A percentile compares a stretch with the other conserved stretches of the same genome.
Conservation (phyloP, 2,888 invertebrate species). For the Ptychoptera albimana region DNA sequence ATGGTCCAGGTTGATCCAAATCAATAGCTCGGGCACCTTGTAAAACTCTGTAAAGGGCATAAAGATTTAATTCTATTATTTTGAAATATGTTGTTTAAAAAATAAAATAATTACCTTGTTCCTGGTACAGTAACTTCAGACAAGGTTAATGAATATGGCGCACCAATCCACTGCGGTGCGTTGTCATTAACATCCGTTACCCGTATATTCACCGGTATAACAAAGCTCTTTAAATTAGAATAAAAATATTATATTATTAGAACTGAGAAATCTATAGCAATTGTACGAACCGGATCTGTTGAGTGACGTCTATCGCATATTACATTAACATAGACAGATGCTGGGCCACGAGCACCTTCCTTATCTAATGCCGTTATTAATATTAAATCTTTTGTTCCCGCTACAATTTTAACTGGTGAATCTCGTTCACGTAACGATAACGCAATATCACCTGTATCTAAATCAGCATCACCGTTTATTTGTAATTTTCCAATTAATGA, state of each 20-base stretch:
- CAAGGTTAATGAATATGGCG: slow-evolving; percentile 65
- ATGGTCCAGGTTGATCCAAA: slow-evolving; percentile 76
- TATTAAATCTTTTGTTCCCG: slow-evolving; percentile 66
- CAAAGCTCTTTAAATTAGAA: slow-evolving; percentile 21
- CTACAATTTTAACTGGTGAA: slow-evolving; percentile 60
- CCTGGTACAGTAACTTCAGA: slow-evolving; percentile 64
- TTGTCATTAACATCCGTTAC: slow-evolving; percentile 88
- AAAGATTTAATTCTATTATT: background rate
- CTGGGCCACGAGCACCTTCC: slow-evolving; percentile 66
- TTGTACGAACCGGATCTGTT: slow-evolving; percentile 49
- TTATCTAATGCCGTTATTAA: slow-evolving; percentile 66
- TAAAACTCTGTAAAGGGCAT: slow-evolving; percentile 37
- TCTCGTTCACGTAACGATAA: slow-evolving; percentile 63
- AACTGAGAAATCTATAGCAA: background rate
- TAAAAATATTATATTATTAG: background rate
- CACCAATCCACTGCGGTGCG: slow-evolving; percentile 65
- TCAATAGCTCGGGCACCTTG: slow-evolving; percentile 65
- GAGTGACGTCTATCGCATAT: slow-evolving; percentile 68
- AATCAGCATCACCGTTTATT: slow-evolving; percentile 65
- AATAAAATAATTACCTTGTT: slow-evolving; percentile 21
- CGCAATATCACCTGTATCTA: slow-evolving; percentile 55
- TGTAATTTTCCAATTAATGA: slow-evolving; percentile 61
- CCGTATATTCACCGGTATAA: slow-evolving; percentile 34
- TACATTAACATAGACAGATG: slow-evolving; percentile 72
- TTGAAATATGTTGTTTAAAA: background rate